phyloP scores from a whole-genome alignment of 2,113 vertebrate species.

The Colinus virginianus region DNA sequence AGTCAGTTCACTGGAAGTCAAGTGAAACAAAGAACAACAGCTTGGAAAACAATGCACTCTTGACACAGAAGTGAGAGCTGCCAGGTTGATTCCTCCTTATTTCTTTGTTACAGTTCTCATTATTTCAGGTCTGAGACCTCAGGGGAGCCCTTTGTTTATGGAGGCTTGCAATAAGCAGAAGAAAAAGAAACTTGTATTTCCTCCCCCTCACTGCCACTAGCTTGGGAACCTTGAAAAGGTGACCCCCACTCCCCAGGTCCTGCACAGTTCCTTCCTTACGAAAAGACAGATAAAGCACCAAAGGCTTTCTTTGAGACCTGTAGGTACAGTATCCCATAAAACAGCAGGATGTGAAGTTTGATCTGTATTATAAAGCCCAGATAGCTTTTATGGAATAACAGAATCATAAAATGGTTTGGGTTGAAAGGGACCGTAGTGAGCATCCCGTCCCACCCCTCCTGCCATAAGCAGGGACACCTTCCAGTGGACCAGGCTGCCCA shows the following conservation, averaged over 20 bases:
- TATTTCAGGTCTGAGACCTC: not conserved
- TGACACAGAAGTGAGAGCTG: not conserved
- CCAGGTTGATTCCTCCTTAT: not conserved
- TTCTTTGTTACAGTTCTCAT: not conserved
- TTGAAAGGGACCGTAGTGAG: not conserved
- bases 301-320: not conserved
- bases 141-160: not conserved
- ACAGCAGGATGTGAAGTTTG: not conserved
- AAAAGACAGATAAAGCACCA: not conserved
- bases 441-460: not conserved
- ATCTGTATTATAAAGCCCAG: not conserved
- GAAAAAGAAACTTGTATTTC: not conserved
- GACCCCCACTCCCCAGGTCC: not conserved
- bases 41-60: not conserved
- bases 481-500: not conserved
- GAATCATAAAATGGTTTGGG: not conserved
- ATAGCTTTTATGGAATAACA: not conserved
- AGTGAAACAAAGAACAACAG: constrained; percentile 36
- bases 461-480: not conserved
- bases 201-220: not conserved
- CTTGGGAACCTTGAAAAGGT: not conserved
- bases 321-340: not conserved
- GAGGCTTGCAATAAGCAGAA: not conserved
- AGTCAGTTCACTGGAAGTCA: constrained; percentile 6
- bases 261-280: not conserved